Conservation (phyloP, 2,888 invertebrate species). For the Hydroisotoma schaefferi region DNA sequence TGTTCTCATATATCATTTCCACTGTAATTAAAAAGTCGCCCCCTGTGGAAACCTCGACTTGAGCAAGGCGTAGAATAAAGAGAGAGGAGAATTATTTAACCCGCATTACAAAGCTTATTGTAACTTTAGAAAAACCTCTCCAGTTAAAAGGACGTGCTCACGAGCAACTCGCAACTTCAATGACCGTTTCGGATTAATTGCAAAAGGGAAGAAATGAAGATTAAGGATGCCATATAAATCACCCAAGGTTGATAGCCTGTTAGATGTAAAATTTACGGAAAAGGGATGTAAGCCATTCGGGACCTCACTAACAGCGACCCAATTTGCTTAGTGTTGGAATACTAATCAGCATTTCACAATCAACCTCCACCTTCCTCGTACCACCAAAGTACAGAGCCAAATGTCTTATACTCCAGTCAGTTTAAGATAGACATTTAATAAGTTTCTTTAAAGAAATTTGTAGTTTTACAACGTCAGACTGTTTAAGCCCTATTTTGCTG, state of each 20-base stretch:
- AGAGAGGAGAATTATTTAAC: neutral
- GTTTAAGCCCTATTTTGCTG: no score
- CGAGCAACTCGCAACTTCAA: no score
- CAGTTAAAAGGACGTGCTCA: no score
- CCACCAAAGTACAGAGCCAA: neutral
- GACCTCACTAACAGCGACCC: neutral
- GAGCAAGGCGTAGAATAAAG: neutral
- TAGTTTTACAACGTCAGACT: no score
- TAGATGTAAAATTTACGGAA: neutral
- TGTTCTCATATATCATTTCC: neutral
- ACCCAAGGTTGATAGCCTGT: neutral
- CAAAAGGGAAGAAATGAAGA: constrained; percentile 7
- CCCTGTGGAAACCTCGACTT: neutral
- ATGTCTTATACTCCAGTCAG: neutral
- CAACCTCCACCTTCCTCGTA: neutral
- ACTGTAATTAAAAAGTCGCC: neutral
- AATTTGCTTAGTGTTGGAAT: constrained; percentile 4
- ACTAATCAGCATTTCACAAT: constrained; percentile 4
- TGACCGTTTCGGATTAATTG: constrained; percentile 1
- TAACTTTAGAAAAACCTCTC: neutral
- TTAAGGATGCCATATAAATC: constrained; percentile 15
- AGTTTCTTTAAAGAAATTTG: no score
- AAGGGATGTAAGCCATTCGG: neutral
- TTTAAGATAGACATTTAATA: no score
- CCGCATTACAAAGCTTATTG: neutral